Conservation (phyloP, 2,888 invertebrate species). For the Allygus modestus region DNA sequence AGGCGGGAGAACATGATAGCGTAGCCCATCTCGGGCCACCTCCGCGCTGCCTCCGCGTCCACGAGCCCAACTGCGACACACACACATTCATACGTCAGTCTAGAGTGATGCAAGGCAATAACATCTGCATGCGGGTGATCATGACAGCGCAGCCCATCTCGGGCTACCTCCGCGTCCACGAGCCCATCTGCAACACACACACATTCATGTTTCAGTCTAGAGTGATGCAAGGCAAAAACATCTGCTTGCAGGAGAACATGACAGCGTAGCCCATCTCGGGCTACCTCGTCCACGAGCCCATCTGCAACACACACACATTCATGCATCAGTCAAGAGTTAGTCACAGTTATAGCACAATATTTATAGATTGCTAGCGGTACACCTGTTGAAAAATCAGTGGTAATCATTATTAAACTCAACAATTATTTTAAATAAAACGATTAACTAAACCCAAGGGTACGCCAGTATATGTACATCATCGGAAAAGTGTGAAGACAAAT, state of each 20-base stretch:
- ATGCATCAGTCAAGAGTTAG: no score
- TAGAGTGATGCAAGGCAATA: conserved; percentile 74
- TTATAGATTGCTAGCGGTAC: no score
- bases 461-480: no score
- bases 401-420: no score
- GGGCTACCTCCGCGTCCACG: conserved; percentile 26
- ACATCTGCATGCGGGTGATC: conserved; percentile 72
- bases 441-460: no score
- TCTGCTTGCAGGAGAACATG: conserved; percentile 63
- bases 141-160: conserved; percentile 62
- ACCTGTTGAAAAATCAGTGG: no score
- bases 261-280: conserved; percentile 61
- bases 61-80: not conserved
- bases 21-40: conserved; percentile 61
- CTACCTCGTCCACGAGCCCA: not conserved
- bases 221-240: conserved; percentile 77
- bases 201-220: not conserved
- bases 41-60: conserved; percentile 33
- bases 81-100: not conserved
- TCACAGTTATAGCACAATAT: no score
- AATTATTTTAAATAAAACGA: no score
- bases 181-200: not conserved
- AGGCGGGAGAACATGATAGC: conserved; percentile 62
- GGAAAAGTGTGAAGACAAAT: no score
- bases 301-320: conserved; percentile 14